These are phyloP conservation scores for Cephus spinipes DNA, from an alignment of 2,888 invertebrate genomes.

Conservation along the genomic window DNA sequence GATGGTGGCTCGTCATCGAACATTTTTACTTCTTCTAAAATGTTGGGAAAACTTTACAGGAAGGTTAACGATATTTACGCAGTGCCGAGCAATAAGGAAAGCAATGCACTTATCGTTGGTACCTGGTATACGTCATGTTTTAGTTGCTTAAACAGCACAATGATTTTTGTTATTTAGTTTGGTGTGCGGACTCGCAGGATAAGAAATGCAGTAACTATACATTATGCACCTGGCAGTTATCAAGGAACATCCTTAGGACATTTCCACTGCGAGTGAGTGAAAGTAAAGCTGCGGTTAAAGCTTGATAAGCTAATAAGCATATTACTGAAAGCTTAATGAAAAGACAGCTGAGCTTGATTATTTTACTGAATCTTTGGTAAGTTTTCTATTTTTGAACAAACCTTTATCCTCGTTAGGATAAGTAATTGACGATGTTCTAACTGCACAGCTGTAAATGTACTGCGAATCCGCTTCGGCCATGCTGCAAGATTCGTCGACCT, in stretches of 20 bases:
- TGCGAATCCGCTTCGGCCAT: slow-evolving; percentile 15
- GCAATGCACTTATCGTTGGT: neutral
- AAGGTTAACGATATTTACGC: neutral
- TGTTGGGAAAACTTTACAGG: neutral
- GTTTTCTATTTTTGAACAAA: neutral
- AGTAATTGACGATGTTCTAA: slow-evolving; percentile 13
- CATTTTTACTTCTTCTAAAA: neutral
- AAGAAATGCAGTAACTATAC: neutral
- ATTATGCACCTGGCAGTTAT: neutral
- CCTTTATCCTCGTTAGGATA: slow-evolving; percentile 9
- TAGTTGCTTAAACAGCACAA: neutral
- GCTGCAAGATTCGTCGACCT: neutral
- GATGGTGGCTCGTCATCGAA: slow-evolving; percentile 55
- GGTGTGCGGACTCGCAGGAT: neutral
- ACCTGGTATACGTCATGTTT: neutral
- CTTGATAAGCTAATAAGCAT: neutral
- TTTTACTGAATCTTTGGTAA: neutral
- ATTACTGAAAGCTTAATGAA: neutral
- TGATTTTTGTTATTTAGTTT: neutral
- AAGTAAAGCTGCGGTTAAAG: neutral
- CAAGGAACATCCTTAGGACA: neutral
- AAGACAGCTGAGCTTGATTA: neutral
- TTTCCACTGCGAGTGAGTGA: neutral
- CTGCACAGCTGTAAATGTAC: slow-evolving; percentile 21
- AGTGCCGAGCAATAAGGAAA: neutral